phyloP scores from a whole-genome alignment of 2,113 vertebrate species.

The Struthio camelus region DNA sequence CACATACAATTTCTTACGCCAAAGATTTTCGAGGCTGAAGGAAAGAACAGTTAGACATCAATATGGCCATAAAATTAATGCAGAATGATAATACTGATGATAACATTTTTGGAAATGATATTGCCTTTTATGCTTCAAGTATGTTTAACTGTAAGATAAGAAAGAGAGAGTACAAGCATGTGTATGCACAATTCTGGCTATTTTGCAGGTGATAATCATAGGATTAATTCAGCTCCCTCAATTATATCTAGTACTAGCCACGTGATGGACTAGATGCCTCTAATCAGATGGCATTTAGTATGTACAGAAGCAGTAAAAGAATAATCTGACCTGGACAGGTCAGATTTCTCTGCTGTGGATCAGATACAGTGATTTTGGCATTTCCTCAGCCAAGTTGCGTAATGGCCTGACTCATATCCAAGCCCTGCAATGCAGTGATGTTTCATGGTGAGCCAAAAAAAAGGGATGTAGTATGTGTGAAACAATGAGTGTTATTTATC shows the following conservation, averaged over 20 bases:
- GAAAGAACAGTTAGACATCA: neutral
- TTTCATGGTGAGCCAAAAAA: conserved; percentile 33
- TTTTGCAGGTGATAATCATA: neutral
- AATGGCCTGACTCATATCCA: neutral
- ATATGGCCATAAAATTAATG: neutral
- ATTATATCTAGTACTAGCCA: neutral
- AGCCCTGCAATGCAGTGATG: neutral
- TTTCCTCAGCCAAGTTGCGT: neutral
- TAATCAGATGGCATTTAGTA: neutral
- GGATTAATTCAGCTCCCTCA: neutral
- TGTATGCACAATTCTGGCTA: neutral
- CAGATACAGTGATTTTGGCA: neutral
- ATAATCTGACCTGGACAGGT: neutral
- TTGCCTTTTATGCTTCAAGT: neutral
- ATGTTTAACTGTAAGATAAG: neutral
- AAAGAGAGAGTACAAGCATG: neutral
- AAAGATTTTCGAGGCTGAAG: neutral
- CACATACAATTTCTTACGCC: neutral
- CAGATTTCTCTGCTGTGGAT: neutral
- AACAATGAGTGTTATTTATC: conserved; percentile 9
- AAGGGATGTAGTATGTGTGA: conserved; percentile 2
- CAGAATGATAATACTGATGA: neutral
- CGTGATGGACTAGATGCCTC: neutral
- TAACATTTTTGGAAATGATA: neutral
- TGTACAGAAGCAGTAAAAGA: neutral